These are phyloP conservation scores for Umimayanthus kanabou DNA, from an alignment of 92 coral and sea anemone species.

Conservation along the genomic window DNA sequence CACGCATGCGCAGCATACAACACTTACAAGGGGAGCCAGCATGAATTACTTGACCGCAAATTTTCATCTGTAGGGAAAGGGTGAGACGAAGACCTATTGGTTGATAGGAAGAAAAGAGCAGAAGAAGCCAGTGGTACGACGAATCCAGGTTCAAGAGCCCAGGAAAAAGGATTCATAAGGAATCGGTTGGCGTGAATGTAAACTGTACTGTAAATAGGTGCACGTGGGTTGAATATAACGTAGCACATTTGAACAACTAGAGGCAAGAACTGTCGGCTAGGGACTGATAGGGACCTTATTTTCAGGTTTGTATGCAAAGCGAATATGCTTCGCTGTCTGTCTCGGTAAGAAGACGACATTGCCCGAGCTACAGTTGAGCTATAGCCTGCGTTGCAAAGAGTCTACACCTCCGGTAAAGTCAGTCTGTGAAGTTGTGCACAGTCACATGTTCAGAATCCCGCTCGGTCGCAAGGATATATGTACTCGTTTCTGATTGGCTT, in stretches of 20 bases:
- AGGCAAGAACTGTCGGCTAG: not conserved
- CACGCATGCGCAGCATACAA: too few relatives aligned
- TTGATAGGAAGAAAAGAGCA: constrained; percentile 54
- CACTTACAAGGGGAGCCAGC: not conserved
- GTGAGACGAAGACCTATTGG: constrained; percentile 77
- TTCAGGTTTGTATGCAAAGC: not conserved
- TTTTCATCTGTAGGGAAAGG: constrained; percentile 50
- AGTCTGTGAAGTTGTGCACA: too few relatives aligned
- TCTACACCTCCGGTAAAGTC: too few relatives aligned
- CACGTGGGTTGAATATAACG: not conserved
- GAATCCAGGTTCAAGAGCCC: constrained; percentile 22
- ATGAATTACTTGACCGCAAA: not conserved
- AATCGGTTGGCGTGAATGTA: not conserved
- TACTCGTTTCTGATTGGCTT: too few relatives aligned
- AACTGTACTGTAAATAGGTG: not conserved
- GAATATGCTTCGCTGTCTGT: too few relatives aligned
- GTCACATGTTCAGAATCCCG: too few relatives aligned
- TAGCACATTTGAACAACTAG: not conserved
- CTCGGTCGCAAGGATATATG: too few relatives aligned
- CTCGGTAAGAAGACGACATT: too few relatives aligned
- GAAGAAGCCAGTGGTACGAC: constrained; percentile 5
- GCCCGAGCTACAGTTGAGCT: too few relatives aligned
- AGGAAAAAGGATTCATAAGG: not conserved
- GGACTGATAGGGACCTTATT: not conserved
- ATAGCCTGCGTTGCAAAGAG: too few relatives aligned